phyloP scores from a whole-genome alignment of 2,797 vertebrate species.

The Anolis apletophallus region DNA sequence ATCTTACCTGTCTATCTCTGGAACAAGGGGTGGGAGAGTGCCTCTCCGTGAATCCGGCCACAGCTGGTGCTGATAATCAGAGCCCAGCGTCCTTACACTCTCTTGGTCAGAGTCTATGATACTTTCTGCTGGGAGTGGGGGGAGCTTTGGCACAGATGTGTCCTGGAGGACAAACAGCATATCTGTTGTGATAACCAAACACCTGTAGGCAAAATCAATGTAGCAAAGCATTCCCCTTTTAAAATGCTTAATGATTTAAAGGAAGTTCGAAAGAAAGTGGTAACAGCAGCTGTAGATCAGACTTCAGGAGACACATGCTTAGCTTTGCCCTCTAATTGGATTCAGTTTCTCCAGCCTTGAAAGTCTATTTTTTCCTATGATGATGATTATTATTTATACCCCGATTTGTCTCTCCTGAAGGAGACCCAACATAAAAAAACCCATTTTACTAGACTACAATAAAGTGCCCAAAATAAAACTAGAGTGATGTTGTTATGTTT shows the following conservation, averaged over 20 bases:
- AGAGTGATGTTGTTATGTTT: background rate
- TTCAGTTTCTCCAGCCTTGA: background rate
- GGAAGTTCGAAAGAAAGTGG: background rate
- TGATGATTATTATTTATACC: too few species aligned
- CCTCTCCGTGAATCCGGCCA: slow-evolving; percentile 72
- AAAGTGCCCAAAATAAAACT: background rate
- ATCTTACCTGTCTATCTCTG: slow-evolving; percentile 76
- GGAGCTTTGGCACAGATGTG: slow-evolving; percentile 83
- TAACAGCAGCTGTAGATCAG: background rate
- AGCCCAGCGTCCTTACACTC: slow-evolving; percentile 77
- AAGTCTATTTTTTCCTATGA: background rate
- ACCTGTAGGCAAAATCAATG: background rate
- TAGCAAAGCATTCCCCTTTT: background rate
- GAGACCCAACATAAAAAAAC: too few species aligned
- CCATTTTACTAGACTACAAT: background rate
- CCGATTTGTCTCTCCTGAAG: too few species aligned
- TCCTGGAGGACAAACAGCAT: slow-evolving; percentile 74
- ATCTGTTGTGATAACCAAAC: background rate
- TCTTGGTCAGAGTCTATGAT: slow-evolving; percentile 85
- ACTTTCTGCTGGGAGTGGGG: slow-evolving; percentile 72
- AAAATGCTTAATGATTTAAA: background rate
- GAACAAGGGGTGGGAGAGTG: slow-evolving; percentile 84
- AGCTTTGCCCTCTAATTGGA: background rate
- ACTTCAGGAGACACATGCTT: background rate
- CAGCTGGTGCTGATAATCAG: slow-evolving; percentile 72